These are phyloP conservation scores for Eulacestoma nigropectus DNA, from an alignment of 2,113 vertebrate genomes.

Conservation along the genomic window DNA sequence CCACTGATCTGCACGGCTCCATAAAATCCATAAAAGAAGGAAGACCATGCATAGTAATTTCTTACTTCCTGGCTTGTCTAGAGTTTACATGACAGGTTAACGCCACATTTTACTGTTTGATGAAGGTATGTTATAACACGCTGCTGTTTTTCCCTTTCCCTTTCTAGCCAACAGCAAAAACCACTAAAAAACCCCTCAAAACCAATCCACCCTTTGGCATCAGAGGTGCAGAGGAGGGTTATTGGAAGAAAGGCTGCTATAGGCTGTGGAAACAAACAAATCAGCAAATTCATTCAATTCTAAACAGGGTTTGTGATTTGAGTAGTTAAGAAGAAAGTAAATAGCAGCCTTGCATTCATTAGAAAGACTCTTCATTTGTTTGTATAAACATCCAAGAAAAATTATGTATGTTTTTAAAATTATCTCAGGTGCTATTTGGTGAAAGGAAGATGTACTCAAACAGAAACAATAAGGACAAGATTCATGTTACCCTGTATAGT, in stretches of 20 bases:
- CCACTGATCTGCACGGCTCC: not conserved
- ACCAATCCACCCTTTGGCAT: not conserved
- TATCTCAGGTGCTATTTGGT: not conserved
- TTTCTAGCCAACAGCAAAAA: not conserved
- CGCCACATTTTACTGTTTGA: not conserved
- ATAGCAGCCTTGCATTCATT: not conserved
- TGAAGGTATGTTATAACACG: not conserved
- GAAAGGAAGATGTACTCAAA: not conserved
- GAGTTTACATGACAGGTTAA: not conserved
- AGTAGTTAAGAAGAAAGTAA: not conserved
- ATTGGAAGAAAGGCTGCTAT: not conserved
- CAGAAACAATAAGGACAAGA: not conserved
- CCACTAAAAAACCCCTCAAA: not conserved
- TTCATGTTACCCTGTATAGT: not conserved
- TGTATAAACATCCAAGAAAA: not conserved
- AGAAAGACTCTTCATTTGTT: not conserved
- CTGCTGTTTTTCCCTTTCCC: not conserved
- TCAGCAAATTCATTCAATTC: not conserved
- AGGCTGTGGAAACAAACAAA: not conserved
- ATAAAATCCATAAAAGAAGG: not conserved
- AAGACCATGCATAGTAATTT: not conserved
- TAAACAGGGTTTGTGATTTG: not conserved
- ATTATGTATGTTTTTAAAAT: not conserved
- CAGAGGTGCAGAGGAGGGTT: not conserved
- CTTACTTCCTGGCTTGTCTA: not conserved